Evolutionary conservation across 2,888 invertebrate genomes (phyloP).

Genomic region (Ectobius pallidus): DNA sequence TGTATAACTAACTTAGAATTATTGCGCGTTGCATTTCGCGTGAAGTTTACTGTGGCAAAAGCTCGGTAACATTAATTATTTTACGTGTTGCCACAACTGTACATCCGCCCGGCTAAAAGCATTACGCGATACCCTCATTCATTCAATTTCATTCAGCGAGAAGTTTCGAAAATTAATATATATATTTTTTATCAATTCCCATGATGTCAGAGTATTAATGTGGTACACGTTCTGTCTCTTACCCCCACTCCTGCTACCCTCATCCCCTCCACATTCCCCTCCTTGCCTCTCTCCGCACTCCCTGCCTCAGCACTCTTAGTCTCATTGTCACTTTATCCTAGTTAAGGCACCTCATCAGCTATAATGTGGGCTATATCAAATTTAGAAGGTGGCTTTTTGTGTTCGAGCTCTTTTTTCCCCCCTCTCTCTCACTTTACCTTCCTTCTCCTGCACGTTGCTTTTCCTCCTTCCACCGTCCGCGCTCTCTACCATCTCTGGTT

Average conservation of each 20-base stretch:
- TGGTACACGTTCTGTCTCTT: conserved; percentile 38
- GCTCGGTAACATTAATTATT: conserved; percentile 23
- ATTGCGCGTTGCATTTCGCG: neutral
- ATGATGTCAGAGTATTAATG: conserved; percentile 36
- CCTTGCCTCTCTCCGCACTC: neutral
- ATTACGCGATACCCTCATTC: conserved; percentile 39
- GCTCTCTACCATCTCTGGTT: conserved; percentile 51
- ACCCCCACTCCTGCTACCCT: conserved; percentile 15
- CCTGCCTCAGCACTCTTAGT: conserved; percentile 16
- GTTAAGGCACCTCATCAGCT: conserved; percentile 41
- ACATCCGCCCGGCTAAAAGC: conserved; percentile 35
- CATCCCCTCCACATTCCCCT: neutral
- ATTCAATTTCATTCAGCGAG: conserved; percentile 32
- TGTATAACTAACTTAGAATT: too few species aligned
- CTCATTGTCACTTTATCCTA: conserved; percentile 40
- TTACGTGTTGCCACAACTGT: conserved; percentile 15
- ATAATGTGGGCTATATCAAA: conserved; percentile 39
- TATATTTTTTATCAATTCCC: conserved; percentile 31
- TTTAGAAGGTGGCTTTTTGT: conserved; percentile 43
- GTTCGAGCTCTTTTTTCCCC: conserved; percentile 32
- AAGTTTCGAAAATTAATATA: conserved; percentile 33
- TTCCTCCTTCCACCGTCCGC: conserved; percentile 43
- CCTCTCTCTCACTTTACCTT: conserved; percentile 17
- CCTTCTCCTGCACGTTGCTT: conserved; percentile 15
- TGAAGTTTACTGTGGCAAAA: neutral